phyloP scores from a whole-genome alignment of 2,113 vertebrate genomes.

The Grammomys surdaster region DNA sequence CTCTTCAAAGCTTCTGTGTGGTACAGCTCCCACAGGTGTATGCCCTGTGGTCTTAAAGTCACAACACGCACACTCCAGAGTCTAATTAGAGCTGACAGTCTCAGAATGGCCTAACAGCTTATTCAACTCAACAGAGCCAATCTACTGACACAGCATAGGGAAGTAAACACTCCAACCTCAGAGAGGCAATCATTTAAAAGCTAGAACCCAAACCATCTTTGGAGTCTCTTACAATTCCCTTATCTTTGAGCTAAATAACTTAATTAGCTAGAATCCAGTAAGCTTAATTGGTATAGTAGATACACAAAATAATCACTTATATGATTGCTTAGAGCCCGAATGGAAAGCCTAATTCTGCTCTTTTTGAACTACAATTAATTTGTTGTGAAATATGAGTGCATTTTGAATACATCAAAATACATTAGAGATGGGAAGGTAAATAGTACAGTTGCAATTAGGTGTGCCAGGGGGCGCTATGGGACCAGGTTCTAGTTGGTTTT shows the following conservation, averaged over 20 bases:
- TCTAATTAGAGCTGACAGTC: not conserved
- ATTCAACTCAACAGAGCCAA: conserved; percentile 50
- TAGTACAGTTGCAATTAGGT: not conserved
- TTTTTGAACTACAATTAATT: conserved; percentile 73
- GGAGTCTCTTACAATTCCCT: conserved; percentile 24
- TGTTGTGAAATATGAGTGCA: conserved; percentile 41
- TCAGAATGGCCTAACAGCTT: not conserved
- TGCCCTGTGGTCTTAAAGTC: not conserved
- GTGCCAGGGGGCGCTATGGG: conserved; percentile 33
- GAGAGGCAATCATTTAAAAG: conserved; percentile 50
- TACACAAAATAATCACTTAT: conserved; percentile 70
- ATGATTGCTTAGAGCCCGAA: conserved; percentile 50
- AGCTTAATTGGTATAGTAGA: conserved; percentile 65
- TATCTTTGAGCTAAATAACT: conserved; percentile 73
- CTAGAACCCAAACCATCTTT: conserved; percentile 22
- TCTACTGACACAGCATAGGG: not conserved
- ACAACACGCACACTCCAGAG: not conserved
- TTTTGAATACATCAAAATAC: conserved; percentile 37
- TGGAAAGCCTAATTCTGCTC: conserved; percentile 64
- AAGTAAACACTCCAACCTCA: conserved; percentile 4
- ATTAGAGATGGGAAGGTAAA: not conserved
- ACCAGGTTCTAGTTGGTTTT: not conserved
- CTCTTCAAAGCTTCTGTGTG: not conserved
- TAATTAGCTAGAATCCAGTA: conserved; percentile 70
- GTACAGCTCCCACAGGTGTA: not conserved